Conservation (phyloP, 2,888 invertebrate species). For the Noctua comes region DNA sequence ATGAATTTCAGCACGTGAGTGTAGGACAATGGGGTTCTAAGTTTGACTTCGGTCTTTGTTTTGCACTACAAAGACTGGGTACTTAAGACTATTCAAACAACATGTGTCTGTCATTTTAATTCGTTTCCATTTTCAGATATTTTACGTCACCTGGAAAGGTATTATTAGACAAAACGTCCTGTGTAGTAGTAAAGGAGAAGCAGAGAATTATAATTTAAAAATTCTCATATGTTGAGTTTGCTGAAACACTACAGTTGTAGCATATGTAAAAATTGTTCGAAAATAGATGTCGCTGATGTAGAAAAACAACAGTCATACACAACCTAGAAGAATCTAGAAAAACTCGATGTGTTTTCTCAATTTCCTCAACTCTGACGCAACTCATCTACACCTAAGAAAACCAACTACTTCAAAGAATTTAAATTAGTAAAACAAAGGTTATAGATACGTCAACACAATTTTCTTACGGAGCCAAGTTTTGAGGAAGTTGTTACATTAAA, state of each 20-base stretch:
- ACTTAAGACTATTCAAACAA: background rate
- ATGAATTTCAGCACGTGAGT: constrained; percentile 28
- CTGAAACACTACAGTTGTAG: background rate
- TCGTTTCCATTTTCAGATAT: background rate
- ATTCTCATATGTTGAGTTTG: background rate
- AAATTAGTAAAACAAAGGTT: constrained; percentile 55
- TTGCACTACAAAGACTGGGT: background rate
- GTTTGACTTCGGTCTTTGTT: constrained; percentile 13
- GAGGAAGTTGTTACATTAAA: constrained; percentile 57
- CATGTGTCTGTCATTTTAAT: background rate
- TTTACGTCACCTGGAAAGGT: background rate
- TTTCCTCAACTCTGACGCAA: constrained; percentile 10
- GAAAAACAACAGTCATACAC: background rate
- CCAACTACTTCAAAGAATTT: constrained; percentile 51
- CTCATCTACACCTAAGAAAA: background rate
- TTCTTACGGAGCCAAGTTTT: constrained; percentile 49
- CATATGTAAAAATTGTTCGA: background rate
- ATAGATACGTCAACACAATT: constrained; percentile 61
- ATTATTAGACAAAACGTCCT: background rate
- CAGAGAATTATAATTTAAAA: background rate
- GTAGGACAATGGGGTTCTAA: constrained; percentile 23
- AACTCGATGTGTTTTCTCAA: background rate
- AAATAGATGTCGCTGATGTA: background rate
- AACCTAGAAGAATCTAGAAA: background rate
- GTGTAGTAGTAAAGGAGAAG: background rate